These are phyloP conservation scores for Paguma larvata DNA, from an alignment of 2,797 vertebrate species.

Conservation along the genomic window DNA sequence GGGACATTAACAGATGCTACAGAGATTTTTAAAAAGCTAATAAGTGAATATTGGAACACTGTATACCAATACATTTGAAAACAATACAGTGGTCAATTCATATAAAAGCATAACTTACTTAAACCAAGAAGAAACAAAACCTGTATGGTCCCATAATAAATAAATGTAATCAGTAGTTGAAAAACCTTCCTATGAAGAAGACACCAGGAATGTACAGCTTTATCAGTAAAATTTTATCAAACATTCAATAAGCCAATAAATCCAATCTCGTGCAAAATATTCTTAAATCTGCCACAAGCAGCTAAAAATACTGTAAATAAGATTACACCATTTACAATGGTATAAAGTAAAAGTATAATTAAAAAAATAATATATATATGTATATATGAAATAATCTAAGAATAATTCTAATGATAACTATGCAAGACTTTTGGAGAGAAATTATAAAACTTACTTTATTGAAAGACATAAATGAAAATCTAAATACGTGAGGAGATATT, in stretches of 20 bases:
- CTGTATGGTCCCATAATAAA: neutral
- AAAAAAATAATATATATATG: neutral
- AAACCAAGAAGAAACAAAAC: constrained; percentile 28
- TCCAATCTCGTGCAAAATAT: neutral
- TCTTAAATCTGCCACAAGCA: neutral
- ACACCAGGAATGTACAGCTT: neutral
- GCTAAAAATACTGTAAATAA: neutral
- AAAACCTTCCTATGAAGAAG: neutral
- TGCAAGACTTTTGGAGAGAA: neutral
- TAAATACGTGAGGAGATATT: neutral
- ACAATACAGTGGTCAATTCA: neutral
- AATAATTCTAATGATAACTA: constrained; percentile 14
- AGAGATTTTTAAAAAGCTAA: neutral
- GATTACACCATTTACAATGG: neutral
- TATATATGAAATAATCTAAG: neutral
- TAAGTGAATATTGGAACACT: neutral
- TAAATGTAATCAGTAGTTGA: neutral
- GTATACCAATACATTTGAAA: neutral
- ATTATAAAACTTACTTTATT: neutral
- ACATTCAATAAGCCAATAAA: neutral
- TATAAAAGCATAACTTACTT: neutral
- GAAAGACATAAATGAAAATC: neutral
- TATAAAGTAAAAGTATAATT: neutral
- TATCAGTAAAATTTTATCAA: neutral
- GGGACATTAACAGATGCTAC: neutral